Percentiles rank a stretch among this genome's conserved stretches.
These are phyloP conservation scores for Drosophila obscura DNA, from an alignment of 1,140 invertebrate species.

Conservation along the genomic window DNA sequence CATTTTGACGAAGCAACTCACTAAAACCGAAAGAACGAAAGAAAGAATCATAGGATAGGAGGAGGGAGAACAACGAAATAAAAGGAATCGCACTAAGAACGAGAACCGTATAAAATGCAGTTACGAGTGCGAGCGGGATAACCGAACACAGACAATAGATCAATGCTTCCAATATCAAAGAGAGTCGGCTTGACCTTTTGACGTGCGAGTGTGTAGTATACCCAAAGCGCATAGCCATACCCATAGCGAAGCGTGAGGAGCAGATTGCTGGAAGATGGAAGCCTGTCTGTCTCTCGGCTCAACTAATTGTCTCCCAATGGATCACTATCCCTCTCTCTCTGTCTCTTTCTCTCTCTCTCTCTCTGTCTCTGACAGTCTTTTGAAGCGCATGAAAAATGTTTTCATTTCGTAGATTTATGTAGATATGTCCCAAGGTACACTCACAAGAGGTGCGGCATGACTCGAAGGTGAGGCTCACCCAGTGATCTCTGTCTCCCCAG, in stretches of 20 bases:
- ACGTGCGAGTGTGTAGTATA: constrained; percentile 41
- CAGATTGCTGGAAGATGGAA: constrained; percentile 58
- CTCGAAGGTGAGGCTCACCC: too few relatives aligned
- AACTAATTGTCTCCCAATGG: constrained; percentile 76
- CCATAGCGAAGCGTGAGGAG: constrained; percentile 2
- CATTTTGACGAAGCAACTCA: constrained; percentile 83
- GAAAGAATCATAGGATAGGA: constrained; percentile 33
- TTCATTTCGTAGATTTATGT: constrained; percentile 77
- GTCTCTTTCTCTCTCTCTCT: constrained; percentile 25
- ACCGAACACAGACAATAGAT: constrained; percentile 63
- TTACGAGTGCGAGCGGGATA: constrained; percentile 27
- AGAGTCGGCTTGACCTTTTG: constrained; percentile 77
- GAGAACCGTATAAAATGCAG: constrained; percentile 74
- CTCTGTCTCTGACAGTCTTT: constrained; percentile 36
- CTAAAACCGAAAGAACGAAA: constrained; percentile 60
- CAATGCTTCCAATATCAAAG: constrained; percentile 76
- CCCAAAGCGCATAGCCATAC: not conserved
- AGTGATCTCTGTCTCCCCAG: too few relatives aligned
- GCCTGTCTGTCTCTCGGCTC: constrained; percentile 61
- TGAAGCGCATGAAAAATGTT: constrained; percentile 75
- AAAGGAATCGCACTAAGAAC: constrained; percentile 46
- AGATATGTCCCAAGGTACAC: constrained; percentile 29
- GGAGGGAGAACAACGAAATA: constrained; percentile 32
- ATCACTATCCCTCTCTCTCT: constrained; percentile 39
- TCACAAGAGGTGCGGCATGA: too few relatives aligned